phyloP scores from a whole-genome alignment of 92 coral and sea anemone genomes.

The Palythoa caribaeorum region DNA sequence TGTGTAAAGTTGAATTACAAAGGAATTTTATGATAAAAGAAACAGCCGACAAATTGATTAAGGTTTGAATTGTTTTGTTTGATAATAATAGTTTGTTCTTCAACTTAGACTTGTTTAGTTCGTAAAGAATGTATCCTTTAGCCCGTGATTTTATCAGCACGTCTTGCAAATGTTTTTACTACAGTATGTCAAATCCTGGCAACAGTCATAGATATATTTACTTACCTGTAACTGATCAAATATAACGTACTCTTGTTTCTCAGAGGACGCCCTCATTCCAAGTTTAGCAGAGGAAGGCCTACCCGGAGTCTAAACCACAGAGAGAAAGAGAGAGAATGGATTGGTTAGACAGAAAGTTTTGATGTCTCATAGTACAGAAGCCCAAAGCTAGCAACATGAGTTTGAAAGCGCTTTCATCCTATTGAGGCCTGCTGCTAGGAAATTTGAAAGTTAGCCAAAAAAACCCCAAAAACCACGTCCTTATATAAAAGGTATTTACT shows the following conservation, averaged over 20 bases:
- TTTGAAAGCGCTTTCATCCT: too few relatives aligned
- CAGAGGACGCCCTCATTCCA: conserved; percentile 47
- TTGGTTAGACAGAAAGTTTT: background rate
- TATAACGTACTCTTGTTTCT: conserved; percentile 82
- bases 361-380: background rate
- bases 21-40: too few relatives aligned
- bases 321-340: background rate
- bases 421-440: too few relatives aligned
- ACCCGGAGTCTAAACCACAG: conserved; percentile 72
- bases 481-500: too few relatives aligned
- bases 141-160: background rate
- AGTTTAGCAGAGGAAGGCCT: conserved; percentile 75
- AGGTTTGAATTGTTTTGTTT: too few relatives aligned
- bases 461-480: too few relatives aligned
- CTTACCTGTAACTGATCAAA: conserved; percentile 87
- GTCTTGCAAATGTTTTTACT: background rate
- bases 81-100: too few relatives aligned
- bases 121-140: too few relatives aligned
- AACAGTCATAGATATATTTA: background rate
- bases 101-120: too few relatives aligned
- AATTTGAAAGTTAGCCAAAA: too few relatives aligned
- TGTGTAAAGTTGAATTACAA: too few relatives aligned
- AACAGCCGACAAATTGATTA: too few relatives aligned
- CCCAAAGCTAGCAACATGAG: background rate
- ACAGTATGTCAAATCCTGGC: background rate